Conservation (phyloP, 2,888 invertebrate species). For the Ennomos erosarius region DNA sequence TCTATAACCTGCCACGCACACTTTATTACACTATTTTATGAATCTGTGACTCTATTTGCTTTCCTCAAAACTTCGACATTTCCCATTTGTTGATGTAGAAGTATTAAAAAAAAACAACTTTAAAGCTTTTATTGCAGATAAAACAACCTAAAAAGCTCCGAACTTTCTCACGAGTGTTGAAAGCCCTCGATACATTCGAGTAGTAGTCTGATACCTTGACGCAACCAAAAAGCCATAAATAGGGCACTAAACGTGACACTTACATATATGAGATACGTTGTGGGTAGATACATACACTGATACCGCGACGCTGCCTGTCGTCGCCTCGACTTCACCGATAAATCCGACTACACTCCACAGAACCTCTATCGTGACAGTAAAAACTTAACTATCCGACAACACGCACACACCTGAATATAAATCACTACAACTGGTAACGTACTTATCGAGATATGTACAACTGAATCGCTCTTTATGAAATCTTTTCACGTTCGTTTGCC, state of each 20-base stretch:
- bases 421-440: constrained; percentile 71
- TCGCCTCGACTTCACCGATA: constrained; percentile 72
- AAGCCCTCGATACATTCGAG: constrained; percentile 34
- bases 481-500: constrained; percentile 59
- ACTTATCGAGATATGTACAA: constrained; percentile 78
- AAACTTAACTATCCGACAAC: constrained; percentile 81
- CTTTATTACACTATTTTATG: too few relatives aligned
- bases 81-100: too few relatives aligned
- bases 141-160: constrained; percentile 27
- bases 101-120: constrained; percentile 6
- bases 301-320: constrained; percentile 75
- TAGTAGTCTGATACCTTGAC: constrained; percentile 50
- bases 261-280: constrained; percentile 73
- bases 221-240: constrained; percentile 77
- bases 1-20: too few relatives aligned
- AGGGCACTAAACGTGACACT: constrained; percentile 76
- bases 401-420: constrained; percentile 79
- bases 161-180: constrained; percentile 48
- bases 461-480: constrained; percentile 70
- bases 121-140: constrained; percentile 16
- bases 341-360: constrained; percentile 72
- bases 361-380: constrained; percentile 78
- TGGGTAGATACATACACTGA: constrained; percentile 70
- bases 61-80: too few relatives aligned
- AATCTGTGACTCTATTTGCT: not conserved